Conservation (phyloP, 2,113 vertebrate genomes). For the Paradisaea rubra region DNA sequence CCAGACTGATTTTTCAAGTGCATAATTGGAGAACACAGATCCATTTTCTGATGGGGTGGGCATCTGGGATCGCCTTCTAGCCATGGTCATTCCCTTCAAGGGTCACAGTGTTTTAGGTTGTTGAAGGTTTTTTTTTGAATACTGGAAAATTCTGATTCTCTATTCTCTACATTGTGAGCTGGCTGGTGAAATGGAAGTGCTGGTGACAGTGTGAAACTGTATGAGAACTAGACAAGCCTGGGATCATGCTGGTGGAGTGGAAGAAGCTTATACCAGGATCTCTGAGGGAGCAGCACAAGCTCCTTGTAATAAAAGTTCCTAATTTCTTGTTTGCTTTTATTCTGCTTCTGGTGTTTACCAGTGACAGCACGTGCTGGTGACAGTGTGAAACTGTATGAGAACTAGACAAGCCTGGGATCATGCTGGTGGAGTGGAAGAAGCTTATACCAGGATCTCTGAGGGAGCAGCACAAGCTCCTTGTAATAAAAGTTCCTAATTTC, state of each 20-base stretch:
- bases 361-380: background rate
- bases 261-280: background rate
- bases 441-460: background rate
- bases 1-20: background rate
- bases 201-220: background rate
- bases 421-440: background rate
- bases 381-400: background rate
- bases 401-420: background rate
- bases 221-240: background rate
- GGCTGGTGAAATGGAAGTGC: background rate
- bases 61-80: background rate
- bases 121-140: background rate
- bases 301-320: background rate
- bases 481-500: background rate
- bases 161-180: background rate
- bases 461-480: background rate
- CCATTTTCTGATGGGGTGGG: background rate
- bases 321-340: background rate
- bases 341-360: conserved; percentile 6
- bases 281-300: background rate
- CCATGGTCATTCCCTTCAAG: background rate
- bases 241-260: background rate
- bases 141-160: background rate
- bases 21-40: background rate
- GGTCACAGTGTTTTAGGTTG: background rate